Base-by-base conservation (phyloP, 2,113 vertebrate species). In the Cynopterus brachyotis region DNA sequence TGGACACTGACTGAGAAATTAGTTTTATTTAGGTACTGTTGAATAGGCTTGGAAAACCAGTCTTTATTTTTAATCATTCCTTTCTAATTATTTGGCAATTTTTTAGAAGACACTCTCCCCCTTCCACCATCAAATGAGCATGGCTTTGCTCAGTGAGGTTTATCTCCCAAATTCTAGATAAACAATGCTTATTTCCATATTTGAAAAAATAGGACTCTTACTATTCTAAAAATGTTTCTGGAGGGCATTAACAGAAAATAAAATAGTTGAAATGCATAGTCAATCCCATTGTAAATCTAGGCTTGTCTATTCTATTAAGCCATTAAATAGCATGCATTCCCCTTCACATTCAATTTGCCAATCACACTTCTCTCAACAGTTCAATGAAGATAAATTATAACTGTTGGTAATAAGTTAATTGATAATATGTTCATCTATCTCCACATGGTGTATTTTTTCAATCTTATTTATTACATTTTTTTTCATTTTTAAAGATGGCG, bases 301-400 rank as follows among this genome's bases (percentile, higher is more conserved):
- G 20, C n/a, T 37, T 92, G 20, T 22, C 35, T 81, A 12, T 53
- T 88, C 35, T 67, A 55, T 84, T 96, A 86, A 82, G 45, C 26
- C 45, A 69, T 30, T 70, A 72, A 91, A 47, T 85, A 32, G 50
- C 13, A 37, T 93, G 16, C 9, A 55, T 72, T 88, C 7, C 9
- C 26, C 73, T 85, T 53, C 67, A 81, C 64, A 93, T 93, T 91
- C 60, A 66, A 83, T 91, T 96, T 96, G 59, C 89, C 94, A 88
- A 50, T 97, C 94, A 96, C 17, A 28, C 53, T 79, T 88, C 59
- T 88, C 64, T 78, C 26, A 72, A 35, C 30, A 72, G 80, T 88
- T 93, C 89, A 81, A 80, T 96, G 95, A 93, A 91, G 94, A 96
- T 88, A 88, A 94, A 97, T 93, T 75, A 70, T 91, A 93, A 93